A percentile compares a stretch with the other conserved stretches of the same genome.
phyloP scores from a whole-genome alignment of 2,888 invertebrate genomes.

The Pollenia amentaria region DNA sequence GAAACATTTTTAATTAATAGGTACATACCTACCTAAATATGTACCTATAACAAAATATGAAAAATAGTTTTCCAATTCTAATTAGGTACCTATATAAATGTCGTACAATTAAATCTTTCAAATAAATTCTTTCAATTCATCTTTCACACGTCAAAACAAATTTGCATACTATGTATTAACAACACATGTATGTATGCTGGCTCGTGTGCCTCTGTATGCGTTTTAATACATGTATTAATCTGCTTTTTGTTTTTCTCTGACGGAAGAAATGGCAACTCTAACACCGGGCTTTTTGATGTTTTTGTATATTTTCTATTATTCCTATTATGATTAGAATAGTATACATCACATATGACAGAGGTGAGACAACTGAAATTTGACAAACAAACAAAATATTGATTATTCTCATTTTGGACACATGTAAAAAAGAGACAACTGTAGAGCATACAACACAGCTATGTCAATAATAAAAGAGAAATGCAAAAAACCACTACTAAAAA shows the following conservation, averaged over 20 bases:
- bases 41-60: too few species aligned
- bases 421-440: conserved; percentile 59
- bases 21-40: too few species aligned
- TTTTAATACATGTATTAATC: background rate
- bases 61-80: background rate
- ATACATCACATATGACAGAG: conserved; percentile 60
- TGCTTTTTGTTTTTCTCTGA: background rate
- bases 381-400: conserved; percentile 67
- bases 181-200: background rate
- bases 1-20: too few species aligned
- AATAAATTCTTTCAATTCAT: background rate
- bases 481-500: conserved; percentile 71
- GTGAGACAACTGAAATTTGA: conserved; percentile 34
- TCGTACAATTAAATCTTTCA: background rate
- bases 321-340: conserved; percentile 73
- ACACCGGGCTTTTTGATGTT: conserved; percentile 73
- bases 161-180: background rate
- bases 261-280: conserved; percentile 65
- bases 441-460: conserved; percentile 54
- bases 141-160: background rate
- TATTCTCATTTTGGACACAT: conserved; percentile 49
- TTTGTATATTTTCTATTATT: conserved; percentile 73
- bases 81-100: background rate
- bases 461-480: conserved; percentile 74
- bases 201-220: background rate